Percentiles rank a stretch among this genome's conserved stretches.
Evolutionary conservation across 2,888 invertebrate genomes (phyloP).

Genomic region (Lasius platythorax): DNA sequence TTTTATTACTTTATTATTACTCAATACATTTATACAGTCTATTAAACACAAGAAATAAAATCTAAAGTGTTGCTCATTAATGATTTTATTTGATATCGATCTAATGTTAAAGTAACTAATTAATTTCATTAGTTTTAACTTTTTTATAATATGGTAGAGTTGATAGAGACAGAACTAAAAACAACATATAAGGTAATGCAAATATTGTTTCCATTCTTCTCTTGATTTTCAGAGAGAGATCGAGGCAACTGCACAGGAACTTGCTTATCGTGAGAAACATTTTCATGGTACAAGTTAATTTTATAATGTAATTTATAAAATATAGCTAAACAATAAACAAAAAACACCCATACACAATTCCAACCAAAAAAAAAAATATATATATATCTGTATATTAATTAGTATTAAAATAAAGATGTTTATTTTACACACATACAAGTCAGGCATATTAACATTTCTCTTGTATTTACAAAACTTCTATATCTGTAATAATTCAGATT

Average conservation of each 20-base stretch:
- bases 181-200: background rate
- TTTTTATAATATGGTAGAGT: background rate
- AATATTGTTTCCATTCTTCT: background rate
- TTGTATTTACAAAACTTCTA: background rate
- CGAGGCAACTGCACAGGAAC: background rate
- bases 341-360: background rate
- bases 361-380: background rate
- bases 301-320: background rate
- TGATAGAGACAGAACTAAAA: background rate
- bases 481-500: background rate
- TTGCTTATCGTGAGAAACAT: constrained; percentile 14
- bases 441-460: background rate
- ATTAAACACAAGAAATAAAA: too few relatives aligned
- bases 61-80: background rate
- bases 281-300: constrained; percentile 38
- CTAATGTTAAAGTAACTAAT: background rate
- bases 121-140: background rate
- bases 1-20: background rate
- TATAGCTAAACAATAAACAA: background rate
- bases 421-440: background rate
- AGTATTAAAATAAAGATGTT: background rate
- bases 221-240: constrained; percentile 21
- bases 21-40: too few relatives aligned
- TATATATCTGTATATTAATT: background rate
- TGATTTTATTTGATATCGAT: background rate